These are phyloP conservation scores for Anoura caudifer DNA, from an alignment of 2,113 vertebrate genomes.

Conservation along the genomic window DNA sequence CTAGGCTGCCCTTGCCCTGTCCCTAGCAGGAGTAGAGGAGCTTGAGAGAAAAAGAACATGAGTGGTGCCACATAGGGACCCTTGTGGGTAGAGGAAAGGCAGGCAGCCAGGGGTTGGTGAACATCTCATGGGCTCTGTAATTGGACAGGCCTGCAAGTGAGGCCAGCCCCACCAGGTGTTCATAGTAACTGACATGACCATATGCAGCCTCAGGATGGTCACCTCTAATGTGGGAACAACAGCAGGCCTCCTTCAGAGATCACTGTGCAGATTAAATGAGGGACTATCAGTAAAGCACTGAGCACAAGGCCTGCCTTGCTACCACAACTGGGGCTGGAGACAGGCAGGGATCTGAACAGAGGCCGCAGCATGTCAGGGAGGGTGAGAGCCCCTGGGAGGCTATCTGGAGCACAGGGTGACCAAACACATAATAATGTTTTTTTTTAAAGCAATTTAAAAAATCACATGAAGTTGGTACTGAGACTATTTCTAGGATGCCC, in stretches of 20 bases:
- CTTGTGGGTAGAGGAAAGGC: not conserved
- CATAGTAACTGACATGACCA: not conserved
- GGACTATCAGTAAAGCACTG: not conserved
- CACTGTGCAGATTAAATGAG: not conserved
- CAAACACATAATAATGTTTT: not conserved
- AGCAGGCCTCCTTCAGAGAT: no score
- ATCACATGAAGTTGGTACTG: not conserved
- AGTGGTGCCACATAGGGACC: not conserved
- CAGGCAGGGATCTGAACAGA: not conserved
- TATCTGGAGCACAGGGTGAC: not conserved
- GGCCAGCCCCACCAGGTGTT: not conserved
- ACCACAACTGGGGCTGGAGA: not conserved
- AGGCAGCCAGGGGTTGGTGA: not conserved
- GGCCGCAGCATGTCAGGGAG: not conserved
- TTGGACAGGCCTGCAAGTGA: fast-evolving
- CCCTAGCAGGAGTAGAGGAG: not conserved
- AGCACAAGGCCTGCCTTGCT: not conserved
- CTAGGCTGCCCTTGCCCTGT: not conserved
- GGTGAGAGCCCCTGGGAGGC: not conserved
- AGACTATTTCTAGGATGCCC: not conserved
- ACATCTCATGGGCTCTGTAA: not conserved
- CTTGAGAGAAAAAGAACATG: not conserved
- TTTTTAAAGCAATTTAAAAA: not conserved
- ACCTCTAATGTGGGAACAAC: not conserved
- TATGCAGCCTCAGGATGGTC: not conserved